Percentiles rank a stretch among this genome's conserved stretches.
Evolutionary conservation across 2,888 invertebrate species (phyloP).

Genomic region (Leptopilina myrica): DNA sequence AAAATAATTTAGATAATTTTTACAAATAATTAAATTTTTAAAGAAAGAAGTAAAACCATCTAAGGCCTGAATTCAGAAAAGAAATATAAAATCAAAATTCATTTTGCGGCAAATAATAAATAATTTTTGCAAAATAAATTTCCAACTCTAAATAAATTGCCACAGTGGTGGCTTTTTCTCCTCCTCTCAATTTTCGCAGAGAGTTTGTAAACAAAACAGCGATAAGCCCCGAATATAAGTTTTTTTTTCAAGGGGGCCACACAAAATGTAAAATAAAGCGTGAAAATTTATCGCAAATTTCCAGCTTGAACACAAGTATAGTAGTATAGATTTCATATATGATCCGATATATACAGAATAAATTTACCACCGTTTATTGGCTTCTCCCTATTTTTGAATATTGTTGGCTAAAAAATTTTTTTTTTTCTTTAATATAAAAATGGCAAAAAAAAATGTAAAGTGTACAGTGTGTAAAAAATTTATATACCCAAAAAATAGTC

Average conservation of each 20-base stretch:
- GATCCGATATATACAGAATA: slow-evolving; percentile 16
- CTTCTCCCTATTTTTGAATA: slow-evolving; percentile 21
- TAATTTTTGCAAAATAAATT: no score
- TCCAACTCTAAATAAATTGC: no score
- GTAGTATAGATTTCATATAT: neutral
- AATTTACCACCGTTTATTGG: slow-evolving; percentile 14
- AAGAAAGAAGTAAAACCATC: no score
- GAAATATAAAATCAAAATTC: no score
- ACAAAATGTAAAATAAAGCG: neutral
- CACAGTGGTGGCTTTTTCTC: no score
- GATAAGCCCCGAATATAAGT: neutral
- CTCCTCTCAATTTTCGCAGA: no score
- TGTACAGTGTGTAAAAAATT: no score
- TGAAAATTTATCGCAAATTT: slow-evolving; percentile 5
- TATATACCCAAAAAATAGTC: no score
- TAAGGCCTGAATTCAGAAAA: no score
- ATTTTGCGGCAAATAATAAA: no score
- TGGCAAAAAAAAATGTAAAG: neutral
- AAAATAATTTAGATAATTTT: no score
- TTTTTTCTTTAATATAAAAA: neutral
- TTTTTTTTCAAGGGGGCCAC: neutral
- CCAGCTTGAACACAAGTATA: slow-evolving; percentile 6
- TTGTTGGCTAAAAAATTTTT: neutral
- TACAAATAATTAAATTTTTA: no score
- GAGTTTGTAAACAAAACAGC: neutral